Base-by-base conservation (phyloP, 92 coral and sea anemone species). In the Ricordea florida region DNA sequence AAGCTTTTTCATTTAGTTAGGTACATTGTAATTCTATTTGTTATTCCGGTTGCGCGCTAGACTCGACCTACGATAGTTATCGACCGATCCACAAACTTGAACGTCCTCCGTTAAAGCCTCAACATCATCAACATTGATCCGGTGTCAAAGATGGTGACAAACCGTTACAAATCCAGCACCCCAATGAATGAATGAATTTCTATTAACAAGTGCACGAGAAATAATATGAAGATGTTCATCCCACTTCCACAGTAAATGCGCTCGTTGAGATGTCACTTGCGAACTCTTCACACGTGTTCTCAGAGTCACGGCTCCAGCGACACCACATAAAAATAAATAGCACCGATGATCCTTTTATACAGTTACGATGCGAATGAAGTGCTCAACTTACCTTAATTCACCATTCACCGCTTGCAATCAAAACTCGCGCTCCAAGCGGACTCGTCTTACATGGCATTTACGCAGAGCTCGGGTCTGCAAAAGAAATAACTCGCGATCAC, bases 331-430 rank as follows among this genome's bases (percentile, higher is more conserved):
- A 82, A 87, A 85, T 80, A 87, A 87, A 91, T 87, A 87, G 48
- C 80, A 66, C 51, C 70, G 90, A 72, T 90, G 89, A 85, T 90
- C 97, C 87, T 69, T 89, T 87, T 91, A 87, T 87, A 69, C 83
- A 87, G 81, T 87, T 83, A 83, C 87, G 87, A 83, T 81, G 90
- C 45, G 93, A 87, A 93, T 92, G 87, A 87, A 91, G 94, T 89
- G 89, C 98, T 94, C 98, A 94, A 94, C 98, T 94, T 94, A 94
- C 98, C 93, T 85, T 88, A 94, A 94, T 91, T 94, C 92, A 86
- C 97, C 97, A 92, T 87, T 88, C 97, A 91, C 96, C 89, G 93
- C 90, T 91, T 94, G 98, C 96, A 94, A 94, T 88, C 97, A 94
- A 94, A 94, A 89, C 98, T 94, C 92, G 97, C 97, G 94, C 97